Percentiles rank a stretch among this genome's conserved stretches.
phyloP scores from a whole-genome alignment of 2,113 vertebrate species.

The Platanista minor region DNA sequence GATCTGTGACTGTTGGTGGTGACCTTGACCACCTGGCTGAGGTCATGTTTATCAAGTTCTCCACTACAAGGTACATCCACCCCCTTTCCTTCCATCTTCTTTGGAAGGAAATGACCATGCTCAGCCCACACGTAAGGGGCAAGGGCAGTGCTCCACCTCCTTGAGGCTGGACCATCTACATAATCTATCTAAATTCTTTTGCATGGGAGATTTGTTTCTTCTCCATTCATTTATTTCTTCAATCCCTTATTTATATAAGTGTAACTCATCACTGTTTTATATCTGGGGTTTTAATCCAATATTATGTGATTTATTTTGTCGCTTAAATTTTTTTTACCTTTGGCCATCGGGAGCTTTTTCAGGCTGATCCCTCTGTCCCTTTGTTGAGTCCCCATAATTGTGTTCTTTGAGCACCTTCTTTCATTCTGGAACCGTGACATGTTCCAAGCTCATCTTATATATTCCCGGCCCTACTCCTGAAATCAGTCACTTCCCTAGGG shows the following conservation, averaged over 20 bases:
- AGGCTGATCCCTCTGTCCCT: not conserved
- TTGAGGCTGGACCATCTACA: not conserved
- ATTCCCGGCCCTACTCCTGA: not conserved
- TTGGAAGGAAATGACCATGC: not conserved
- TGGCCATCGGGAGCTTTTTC: not conserved
- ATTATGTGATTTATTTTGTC: not conserved
- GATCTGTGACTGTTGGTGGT: not conserved
- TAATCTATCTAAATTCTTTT: not conserved
- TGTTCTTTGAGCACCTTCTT: not conserved
- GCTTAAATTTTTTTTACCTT: not conserved
- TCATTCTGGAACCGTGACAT: not conserved
- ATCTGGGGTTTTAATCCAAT: not conserved
- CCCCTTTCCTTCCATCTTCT: not conserved
- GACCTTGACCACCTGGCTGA: not conserved
- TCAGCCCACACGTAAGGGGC: accelerated
- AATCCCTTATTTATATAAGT: not conserved
- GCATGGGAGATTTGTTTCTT: not conserved
- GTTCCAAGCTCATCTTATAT: not conserved
- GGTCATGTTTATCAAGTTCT: not conserved
- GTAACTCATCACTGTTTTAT: not conserved
- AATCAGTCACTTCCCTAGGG: not conserved
- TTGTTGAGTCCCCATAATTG: not conserved
- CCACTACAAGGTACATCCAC: not conserved
- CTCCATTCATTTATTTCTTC: not conserved
- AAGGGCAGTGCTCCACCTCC: not conserved